Conservation (phyloP, 2,113 vertebrate species). For the Ariopsis seemanni region DNA sequence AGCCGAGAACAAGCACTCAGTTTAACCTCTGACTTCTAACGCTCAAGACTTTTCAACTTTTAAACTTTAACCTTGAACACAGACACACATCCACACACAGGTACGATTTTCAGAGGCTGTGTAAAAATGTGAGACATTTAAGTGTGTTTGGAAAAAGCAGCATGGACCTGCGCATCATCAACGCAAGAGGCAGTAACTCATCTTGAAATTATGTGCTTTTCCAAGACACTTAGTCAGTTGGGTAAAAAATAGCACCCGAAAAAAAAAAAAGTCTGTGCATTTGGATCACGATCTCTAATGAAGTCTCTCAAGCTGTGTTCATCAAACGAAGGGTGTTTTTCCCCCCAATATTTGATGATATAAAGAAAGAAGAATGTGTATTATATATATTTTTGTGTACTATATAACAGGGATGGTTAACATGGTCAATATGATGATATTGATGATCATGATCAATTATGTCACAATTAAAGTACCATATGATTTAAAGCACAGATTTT, state of each 20-base stretch:
- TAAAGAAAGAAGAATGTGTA: background rate
- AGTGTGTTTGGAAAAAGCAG: background rate
- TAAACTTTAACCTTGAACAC: no score
- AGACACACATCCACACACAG: background rate
- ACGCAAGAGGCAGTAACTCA: background rate
- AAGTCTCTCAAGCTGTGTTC: background rate
- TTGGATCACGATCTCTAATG: background rate
- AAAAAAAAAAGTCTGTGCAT: background rate
- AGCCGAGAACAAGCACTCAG: background rate
- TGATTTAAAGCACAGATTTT: background rate
- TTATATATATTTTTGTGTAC: background rate
- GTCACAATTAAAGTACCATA: background rate
- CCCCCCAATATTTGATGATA: background rate
- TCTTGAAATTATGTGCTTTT: background rate
- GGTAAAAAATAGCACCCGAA: background rate
- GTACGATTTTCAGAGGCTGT: background rate
- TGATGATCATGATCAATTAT: background rate
- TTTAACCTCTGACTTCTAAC: constrained; percentile 14
- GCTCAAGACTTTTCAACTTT: background rate
- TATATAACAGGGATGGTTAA: background rate
- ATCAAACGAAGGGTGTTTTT: background rate
- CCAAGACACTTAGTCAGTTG: background rate
- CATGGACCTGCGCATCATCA: background rate
- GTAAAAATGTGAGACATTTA: background rate
- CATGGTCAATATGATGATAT: background rate